A percentile compares a stretch with the other conserved stretches of the same genome.
Conservation (phyloP, 2,888 invertebrate genomes). For the Chironomus riparius region DNA sequence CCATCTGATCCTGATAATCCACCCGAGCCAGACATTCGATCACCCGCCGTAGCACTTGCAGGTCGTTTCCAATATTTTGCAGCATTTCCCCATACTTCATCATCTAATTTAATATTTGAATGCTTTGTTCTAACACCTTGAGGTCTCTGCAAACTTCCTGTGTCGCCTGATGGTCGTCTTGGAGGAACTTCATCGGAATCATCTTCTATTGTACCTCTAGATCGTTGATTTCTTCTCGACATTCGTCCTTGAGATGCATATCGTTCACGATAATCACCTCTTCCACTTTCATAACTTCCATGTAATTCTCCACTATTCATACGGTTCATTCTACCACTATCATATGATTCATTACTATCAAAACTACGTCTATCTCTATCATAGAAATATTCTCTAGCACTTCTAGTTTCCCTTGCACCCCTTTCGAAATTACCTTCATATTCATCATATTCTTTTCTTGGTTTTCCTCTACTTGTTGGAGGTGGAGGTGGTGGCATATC, state of each 20-base stretch:
- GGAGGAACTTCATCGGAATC: conserved; percentile 43
- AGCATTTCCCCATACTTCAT: conserved; percentile 33
- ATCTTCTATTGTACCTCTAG: conserved; percentile 34
- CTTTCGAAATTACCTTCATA: conserved; percentile 36
- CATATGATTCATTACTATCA: conserved; percentile 42
- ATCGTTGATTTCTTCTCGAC: conserved; percentile 37
- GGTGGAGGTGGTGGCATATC: conserved; percentile 32
- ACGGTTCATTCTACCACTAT: conserved; percentile 37
- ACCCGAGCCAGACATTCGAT: conserved; percentile 31
- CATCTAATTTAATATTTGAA: neutral
- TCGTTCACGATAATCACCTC: conserved; percentile 41
- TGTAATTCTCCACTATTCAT: conserved; percentile 42
- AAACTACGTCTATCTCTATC: conserved; percentile 41
- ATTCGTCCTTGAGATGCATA: conserved; percentile 38
- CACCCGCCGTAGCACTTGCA: conserved; percentile 45
- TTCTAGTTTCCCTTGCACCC: conserved; percentile 30
- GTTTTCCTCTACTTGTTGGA: conserved; percentile 28
- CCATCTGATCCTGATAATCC: conserved; percentile 46
- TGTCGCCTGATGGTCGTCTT: conserved; percentile 32
- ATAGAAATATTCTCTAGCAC: conserved; percentile 38
- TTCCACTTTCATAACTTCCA: conserved; percentile 41
- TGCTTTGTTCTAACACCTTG: neutral
- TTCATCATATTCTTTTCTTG: conserved; percentile 37
- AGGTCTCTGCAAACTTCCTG: conserved; percentile 39
- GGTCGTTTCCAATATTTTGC: conserved; percentile 48